A percentile compares a stretch with the other conserved stretches of the same genome.
These are phyloP conservation scores for Haliclona indistincta DNA, from an alignment of 37 sponge, comb jelly and placozoan species.

Conservation along the genomic window DNA sequence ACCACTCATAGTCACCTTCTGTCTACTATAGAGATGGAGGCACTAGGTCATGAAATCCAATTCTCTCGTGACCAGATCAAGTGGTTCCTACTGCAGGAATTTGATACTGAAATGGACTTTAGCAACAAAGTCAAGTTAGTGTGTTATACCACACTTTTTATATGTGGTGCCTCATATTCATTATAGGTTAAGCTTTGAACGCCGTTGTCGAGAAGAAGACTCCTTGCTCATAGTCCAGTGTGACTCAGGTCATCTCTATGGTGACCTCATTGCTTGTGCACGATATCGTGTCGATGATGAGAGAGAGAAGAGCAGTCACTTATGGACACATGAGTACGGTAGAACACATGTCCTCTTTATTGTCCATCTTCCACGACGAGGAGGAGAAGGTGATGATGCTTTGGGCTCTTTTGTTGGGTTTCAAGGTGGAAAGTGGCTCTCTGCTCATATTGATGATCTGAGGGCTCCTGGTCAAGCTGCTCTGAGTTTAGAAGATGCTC, in stretches of 20 bases:
- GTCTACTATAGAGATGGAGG: conserved; percentile 28
- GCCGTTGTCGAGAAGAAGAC: neutral
- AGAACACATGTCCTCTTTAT: conserved; percentile 64
- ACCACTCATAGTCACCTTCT: conserved; percentile 86
- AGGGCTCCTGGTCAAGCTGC: conserved; percentile 31
- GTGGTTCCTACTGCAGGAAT: conserved; percentile 60
- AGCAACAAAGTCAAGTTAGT: conserved; percentile 67
- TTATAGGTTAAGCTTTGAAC: neutral
- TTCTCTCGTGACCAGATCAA: too few species aligned
- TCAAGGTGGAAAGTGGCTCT: conserved; percentile 79
- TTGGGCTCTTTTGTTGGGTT: conserved; percentile 56
- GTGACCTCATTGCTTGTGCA: conserved; percentile 90
- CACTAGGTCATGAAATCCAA: too few species aligned
- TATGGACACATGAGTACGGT: neutral
- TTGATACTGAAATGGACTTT: conserved; percentile 84
- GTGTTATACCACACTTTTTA: neutral
- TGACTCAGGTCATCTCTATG: conserved; percentile 78
- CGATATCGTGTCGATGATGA: conserved; percentile 73
- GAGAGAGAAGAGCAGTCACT: conserved; percentile 3
- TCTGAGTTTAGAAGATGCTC: conserved; percentile 35
- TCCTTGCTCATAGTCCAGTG: conserved; percentile 79
- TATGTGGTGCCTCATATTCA: neutral
- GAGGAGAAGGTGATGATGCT: conserved; percentile 17
- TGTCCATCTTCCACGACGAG: conserved; percentile 60
- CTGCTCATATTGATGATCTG: conserved; percentile 75